A percentile compares a stretch with the other conserved stretches of the same genome.
These are phyloP conservation scores for Andrena fulva DNA, from an alignment of 2,888 invertebrate genomes.

Conservation along the genomic window DNA sequence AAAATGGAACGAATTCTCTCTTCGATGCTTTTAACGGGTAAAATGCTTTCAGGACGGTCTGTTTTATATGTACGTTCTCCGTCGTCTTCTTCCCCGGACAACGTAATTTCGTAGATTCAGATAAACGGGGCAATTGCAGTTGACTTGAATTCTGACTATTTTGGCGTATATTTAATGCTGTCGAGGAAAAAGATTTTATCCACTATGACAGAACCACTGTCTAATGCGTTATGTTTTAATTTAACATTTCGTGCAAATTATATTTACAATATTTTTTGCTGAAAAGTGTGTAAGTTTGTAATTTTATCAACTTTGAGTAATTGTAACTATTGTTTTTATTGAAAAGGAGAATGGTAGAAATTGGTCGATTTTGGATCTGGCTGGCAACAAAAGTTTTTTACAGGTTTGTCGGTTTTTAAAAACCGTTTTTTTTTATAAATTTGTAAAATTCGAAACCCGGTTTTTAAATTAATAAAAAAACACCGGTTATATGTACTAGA, in stretches of 20 bases:
- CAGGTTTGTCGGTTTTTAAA: too few relatives aligned
- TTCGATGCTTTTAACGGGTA: constrained; percentile 70
- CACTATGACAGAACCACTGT: not conserved
- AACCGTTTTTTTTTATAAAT: too few relatives aligned
- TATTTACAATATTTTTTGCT: too few relatives aligned
- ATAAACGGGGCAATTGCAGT: constrained; percentile 54
- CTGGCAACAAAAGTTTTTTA: too few relatives aligned
- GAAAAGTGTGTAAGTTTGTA: too few relatives aligned
- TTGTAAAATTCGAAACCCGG: too few relatives aligned
- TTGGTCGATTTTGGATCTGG: too few relatives aligned
- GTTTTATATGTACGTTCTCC: constrained; percentile 65
- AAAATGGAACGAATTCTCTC: constrained; percentile 70
- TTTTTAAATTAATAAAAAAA: too few relatives aligned
- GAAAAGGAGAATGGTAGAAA: too few relatives aligned
- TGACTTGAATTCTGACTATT: constrained; percentile 21
- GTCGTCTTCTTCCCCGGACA: constrained; percentile 47
- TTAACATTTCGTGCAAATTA: not conserved
- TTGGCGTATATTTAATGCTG: not conserved
- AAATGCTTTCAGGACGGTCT: constrained; percentile 68
- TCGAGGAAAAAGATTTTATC: not conserved
- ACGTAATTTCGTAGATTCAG: constrained; percentile 41
- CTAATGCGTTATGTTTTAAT: not conserved
- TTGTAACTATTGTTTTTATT: too few relatives aligned
- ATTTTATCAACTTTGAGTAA: too few relatives aligned
- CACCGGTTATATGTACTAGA: too few relatives aligned